A percentile compares a stretch with the other conserved stretches of the same genome.
Conservation (phyloP, 2,888 invertebrate genomes). For the Sepioteuthis lessoniana region DNA sequence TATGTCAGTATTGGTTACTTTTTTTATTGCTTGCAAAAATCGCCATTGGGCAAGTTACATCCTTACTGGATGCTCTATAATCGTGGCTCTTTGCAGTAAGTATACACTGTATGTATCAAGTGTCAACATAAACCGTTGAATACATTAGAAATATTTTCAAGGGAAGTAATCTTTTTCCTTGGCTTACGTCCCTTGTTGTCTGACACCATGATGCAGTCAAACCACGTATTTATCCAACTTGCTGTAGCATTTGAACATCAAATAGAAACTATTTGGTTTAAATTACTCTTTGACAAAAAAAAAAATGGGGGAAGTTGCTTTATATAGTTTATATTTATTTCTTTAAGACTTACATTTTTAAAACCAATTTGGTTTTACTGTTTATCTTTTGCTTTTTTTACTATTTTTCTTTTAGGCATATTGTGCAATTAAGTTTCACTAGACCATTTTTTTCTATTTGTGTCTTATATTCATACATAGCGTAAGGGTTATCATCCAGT, state of each 20-base stretch:
- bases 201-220: neutral
- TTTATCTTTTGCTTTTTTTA: too few species aligned
- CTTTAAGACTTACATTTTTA: too few species aligned
- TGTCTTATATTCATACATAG: too few species aligned
- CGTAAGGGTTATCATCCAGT: too few species aligned
- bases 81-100: neutral
- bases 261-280: neutral
- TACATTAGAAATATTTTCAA: neutral
- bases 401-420: too few species aligned
- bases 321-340: too few species aligned
- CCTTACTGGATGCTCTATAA: neutral
- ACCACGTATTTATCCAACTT: neutral
- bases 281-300: neutral
- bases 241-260: neutral
- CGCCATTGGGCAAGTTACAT: neutral
- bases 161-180: neutral
- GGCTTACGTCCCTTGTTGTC: neutral
- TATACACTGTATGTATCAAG: neutral
- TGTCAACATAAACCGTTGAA: neutral
- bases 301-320: too few species aligned
- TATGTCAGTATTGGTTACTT: neutral
- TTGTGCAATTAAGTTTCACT: too few species aligned
- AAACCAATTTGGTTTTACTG: too few species aligned
- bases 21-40: neutral
- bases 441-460: too few species aligned